Evolutionary conservation across 2,888 invertebrate species (phyloP), one percentile per base, ranked within the genome.

Genomic region (Rhagium mordax): DNA sequence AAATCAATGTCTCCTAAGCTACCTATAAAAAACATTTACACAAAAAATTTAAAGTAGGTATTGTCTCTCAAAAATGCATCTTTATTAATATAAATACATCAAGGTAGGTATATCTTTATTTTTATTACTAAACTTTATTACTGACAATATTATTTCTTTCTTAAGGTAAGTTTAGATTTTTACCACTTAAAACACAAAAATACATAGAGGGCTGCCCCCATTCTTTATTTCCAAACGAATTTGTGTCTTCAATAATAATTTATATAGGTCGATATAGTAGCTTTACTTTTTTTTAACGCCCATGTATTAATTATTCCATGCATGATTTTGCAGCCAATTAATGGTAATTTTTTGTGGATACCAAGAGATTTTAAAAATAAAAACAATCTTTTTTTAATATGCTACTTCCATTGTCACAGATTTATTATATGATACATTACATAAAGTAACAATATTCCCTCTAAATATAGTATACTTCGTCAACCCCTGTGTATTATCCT

Each of bases 41-140:
- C 70, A 74, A 71, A 61, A 66, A 76, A 74, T 51, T 59, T 62
- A 60, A 78, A 78, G n/a, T n/a, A n/a, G 78, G 81, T 82, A 82
- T 82, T 82, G 82, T 82, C 82, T 80, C 77, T 72, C 78, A 75
- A 78, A 78, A 81, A 82, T 81, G 81, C 80, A 75, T 80, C 70
- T 71, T 71, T 71, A 57, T 74, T 70, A n/a, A 74, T 75, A 75
- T 73, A 78, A 78, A 78, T 75, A 79, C 74, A 74, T 75, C 60
- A 15, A 71, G n/a, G 33, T 55, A 71, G n/a, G 33, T 55, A 47
- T 64, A 57, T 29, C 59, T 59, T 68, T 70, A 59, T 67, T 62
- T 70, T 71, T 70, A 20, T 67, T 70, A 73, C 51, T 66, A 71
- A 61, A 68, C 74, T 65, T 72, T 68, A 72, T 69, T 72, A 60